These are phyloP conservation scores for Panthera tigris DNA, from an alignment of 2,113 vertebrate species.

Conservation along the genomic window DNA sequence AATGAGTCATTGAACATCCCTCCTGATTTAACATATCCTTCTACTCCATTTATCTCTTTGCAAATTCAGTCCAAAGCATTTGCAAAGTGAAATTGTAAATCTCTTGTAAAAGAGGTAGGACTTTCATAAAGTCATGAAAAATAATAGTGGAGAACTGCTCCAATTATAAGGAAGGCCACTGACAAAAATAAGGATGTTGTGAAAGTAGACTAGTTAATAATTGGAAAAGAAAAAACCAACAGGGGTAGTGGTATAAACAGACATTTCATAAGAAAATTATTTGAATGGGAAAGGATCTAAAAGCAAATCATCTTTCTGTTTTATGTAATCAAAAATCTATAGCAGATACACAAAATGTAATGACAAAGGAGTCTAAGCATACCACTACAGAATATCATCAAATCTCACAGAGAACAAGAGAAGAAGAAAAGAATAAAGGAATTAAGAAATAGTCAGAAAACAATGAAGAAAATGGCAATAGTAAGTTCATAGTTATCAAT, in stretches of 20 bases:
- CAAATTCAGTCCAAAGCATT: background rate
- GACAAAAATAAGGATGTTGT: background rate
- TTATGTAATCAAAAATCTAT: background rate
- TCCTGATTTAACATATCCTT: background rate
- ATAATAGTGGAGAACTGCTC: background rate
- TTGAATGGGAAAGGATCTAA: background rate
- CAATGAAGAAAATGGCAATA: background rate
- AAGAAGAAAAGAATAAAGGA: background rate
- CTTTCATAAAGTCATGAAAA: background rate
- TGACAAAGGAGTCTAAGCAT: background rate
- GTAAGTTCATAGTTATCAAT: background rate
- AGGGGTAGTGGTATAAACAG: background rate
- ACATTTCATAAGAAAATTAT: background rate
- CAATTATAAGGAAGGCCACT: background rate
- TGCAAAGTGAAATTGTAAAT: background rate
- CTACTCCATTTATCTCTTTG: background rate
- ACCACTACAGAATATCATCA: background rate
- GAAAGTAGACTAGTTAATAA: slow-evolving; percentile 17
- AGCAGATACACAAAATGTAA: background rate
- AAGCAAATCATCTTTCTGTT: background rate
- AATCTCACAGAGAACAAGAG: background rate
- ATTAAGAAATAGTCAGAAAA: background rate
- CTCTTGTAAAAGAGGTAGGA: background rate
- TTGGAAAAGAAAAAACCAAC: background rate
- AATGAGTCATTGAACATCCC: background rate